A percentile compares a stretch with the other conserved stretches of the same genome.
These are phyloP conservation scores for Neoscelio sp. DNA, from an alignment of 2,888 invertebrate genomes.

Conservation along the genomic window DNA sequence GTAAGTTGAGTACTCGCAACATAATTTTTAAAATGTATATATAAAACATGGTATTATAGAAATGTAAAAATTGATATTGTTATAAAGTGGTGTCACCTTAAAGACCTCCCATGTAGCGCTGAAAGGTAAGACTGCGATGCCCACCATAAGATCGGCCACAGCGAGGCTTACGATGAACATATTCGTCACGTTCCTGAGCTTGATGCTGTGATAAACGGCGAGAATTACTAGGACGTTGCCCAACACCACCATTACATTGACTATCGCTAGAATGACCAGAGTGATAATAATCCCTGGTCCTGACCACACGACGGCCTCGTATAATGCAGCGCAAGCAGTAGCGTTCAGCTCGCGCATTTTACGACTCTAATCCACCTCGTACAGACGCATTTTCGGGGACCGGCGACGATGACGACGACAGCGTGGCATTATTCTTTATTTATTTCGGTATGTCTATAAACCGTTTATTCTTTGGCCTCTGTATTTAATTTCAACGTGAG, in stretches of 20 bases:
- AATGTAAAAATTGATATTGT: background rate
- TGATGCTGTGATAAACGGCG: slow-evolving; percentile 95
- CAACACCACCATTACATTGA: slow-evolving; percentile 94
- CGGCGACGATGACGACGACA: slow-evolving; percentile 58
- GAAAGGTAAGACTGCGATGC: slow-evolving; percentile 97
- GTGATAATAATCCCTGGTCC: slow-evolving; percentile 91
- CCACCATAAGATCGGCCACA: slow-evolving; percentile 97
- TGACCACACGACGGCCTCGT: slow-evolving; percentile 92
- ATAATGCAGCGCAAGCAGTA: slow-evolving; percentile 91
- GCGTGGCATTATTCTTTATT: slow-evolving; percentile 50
- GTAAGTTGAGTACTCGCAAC: background rate
- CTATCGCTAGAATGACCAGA: slow-evolving; percentile 91
- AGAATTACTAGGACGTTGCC: slow-evolving; percentile 97
- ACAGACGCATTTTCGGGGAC: slow-evolving; percentile 64
- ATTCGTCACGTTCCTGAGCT: slow-evolving; percentile 97
- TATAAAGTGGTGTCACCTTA: slow-evolving; percentile 86
- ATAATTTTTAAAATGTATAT: no score
- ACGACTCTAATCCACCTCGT: slow-evolving; percentile 80
- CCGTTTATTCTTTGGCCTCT: background rate
- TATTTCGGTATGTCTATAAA: slow-evolving; percentile 6
- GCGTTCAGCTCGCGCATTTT: slow-evolving; percentile 91
- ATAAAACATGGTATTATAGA: no score
- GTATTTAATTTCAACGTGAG: background rate
- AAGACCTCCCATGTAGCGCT: slow-evolving; percentile 97
- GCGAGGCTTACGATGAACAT: slow-evolving; percentile 98